A percentile compares a stretch with the other conserved stretches of the same genome.
Evolutionary conservation across 2,888 invertebrate genomes (phyloP).

Genomic region (Platerodrilus igneus): DNA sequence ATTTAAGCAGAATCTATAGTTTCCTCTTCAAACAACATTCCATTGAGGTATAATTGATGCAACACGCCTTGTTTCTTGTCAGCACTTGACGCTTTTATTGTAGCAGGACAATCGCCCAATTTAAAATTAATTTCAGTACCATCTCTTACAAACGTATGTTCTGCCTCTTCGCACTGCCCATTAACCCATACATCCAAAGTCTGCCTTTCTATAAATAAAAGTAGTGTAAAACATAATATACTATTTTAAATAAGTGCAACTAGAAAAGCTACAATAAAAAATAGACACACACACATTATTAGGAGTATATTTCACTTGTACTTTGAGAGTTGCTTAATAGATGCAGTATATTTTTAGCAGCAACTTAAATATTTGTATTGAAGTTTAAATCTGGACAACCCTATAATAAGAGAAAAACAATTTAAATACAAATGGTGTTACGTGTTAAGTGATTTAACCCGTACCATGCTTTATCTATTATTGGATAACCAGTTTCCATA

Average conservation of each 20-base stretch:
- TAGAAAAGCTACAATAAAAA: slow-evolving; percentile 25
- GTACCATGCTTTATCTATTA: too few relatives aligned
- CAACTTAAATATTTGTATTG: too few relatives aligned
- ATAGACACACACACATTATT: too few relatives aligned
- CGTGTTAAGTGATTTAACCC: too few relatives aligned
- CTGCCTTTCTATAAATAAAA: slow-evolving; percentile 61
- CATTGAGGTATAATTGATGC: slow-evolving; percentile 41
- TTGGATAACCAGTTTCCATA: too few relatives aligned
- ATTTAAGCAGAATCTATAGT: slow-evolving; percentile 8
- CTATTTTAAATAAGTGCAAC: slow-evolving; percentile 1
- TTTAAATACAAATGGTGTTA: too few relatives aligned
- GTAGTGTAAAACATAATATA: neutral
- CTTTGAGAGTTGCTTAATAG: too few relatives aligned
- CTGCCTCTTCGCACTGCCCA: slow-evolving; percentile 62
- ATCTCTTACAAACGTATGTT: slow-evolving; percentile 78
- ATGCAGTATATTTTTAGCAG: too few relatives aligned
- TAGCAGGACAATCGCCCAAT: slow-evolving; percentile 50
- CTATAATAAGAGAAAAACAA: too few relatives aligned
- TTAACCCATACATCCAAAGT: slow-evolving; percentile 73
- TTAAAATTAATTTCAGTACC: slow-evolving; percentile 81
- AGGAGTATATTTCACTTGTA: too few relatives aligned
- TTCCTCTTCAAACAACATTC: slow-evolving; percentile 39
- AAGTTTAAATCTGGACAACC: too few relatives aligned
- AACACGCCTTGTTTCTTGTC: slow-evolving; percentile 48
- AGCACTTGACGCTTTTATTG: slow-evolving; percentile 50